phyloP scores from a whole-genome alignment of 2,888 invertebrate genomes.

The Gymnoscelis rufifasciata region DNA sequence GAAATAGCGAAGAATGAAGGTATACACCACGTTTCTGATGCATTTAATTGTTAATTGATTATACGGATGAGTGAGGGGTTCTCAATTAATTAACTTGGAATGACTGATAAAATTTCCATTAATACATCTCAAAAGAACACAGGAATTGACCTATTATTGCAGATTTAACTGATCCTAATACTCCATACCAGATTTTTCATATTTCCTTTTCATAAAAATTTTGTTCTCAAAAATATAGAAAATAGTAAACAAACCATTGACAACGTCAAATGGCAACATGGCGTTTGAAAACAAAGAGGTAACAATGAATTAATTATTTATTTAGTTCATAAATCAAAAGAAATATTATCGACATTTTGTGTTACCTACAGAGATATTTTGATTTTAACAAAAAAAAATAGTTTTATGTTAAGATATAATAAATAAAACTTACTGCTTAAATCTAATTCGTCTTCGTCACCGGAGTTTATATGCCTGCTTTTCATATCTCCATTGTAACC shows the following conservation, averaged over 20 bases:
- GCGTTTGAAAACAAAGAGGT: neutral
- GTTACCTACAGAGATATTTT: no score
- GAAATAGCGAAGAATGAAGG: no score
- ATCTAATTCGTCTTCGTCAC: constrained; percentile 75
- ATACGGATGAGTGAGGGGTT: no score
- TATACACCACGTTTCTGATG: no score
- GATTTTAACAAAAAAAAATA: no score
- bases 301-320: no score
- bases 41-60: no score
- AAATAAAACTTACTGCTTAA: constrained; percentile 67
- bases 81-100: no score
- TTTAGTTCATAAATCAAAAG: no score
- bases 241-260: constrained; percentile 13
- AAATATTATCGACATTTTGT: no score
- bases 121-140: neutral
- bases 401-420: no score
- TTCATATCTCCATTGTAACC: constrained; percentile 76
- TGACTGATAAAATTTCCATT: neutral
- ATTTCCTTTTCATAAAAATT: constrained; percentile 13
- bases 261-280: constrained; percentile 3
- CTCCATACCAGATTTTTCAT: constrained; percentile 17
- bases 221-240: constrained; percentile 6
- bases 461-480: constrained; percentile 65
- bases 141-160: constrained; percentile 2
- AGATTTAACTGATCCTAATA: neutral